Base-by-base conservation (phyloP, 37 sponge, comb jelly and placozoan species). In the Petrosia ficiformis region DNA sequence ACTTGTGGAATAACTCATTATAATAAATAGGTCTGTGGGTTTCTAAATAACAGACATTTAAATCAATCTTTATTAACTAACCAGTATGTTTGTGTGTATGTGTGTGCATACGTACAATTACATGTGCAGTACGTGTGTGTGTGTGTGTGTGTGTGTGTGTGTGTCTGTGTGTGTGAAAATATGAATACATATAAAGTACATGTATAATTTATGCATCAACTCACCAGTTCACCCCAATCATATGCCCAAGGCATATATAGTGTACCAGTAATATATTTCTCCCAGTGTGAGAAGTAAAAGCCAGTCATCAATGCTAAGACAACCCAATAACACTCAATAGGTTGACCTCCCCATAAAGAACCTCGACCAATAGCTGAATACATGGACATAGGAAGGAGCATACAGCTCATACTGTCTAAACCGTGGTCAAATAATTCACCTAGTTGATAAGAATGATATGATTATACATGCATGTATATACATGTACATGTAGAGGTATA, bases 201-300 rank as follows among this genome's bases (percentile, higher is more conserved):
- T 37, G 70, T 69, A 37, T 31, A 43, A 10, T 42, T n/a, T 5
- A 21, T 58, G 2, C n/a, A n/a, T n/a, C n/a, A 14, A 65, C 75
- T 75, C 32, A 95, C 97, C 80, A 82, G 67, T 39, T 92, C 87
- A 39, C 87, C 71, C 74, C 89, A 65, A 71, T 97, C 98, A 71
- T 87, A 97, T 48, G 87, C 42, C 98, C 98, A 97, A 0, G 98
- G 98, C 25, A 97, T 77, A 74, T 94, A 94, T 11, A 97, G 74
- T 0, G 87, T 80, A 3, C 93, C 93, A 30, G 98, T 97, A 67
- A 92, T 84, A 76, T 94, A 97, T 70, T 97, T 97, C 88, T 97
- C 98, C 95, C 98, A 97, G 79, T 97, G 98, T 61, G 63, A 67
- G 21, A 92, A 42, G 83, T 92, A 94, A 93, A 97, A 97, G n/a